phyloP scores from a whole-genome alignment of 1,140 invertebrate genomes.

The Wasmannia auropunctata region DNA sequence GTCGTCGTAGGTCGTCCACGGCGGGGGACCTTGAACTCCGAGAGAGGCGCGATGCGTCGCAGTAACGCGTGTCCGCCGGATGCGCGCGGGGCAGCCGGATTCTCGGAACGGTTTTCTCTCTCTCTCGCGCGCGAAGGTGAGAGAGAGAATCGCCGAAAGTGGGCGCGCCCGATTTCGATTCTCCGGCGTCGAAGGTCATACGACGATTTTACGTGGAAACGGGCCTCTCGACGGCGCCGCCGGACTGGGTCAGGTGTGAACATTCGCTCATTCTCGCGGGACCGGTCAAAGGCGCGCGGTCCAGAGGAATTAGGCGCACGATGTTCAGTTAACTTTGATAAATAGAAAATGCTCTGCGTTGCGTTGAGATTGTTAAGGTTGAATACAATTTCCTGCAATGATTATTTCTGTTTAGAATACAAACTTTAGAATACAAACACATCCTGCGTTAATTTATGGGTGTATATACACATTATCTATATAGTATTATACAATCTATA shows the following conservation, averaged over 20 bases:
- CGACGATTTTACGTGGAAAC: conserved; percentile 62
- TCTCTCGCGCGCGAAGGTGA: no score
- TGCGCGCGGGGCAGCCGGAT: conserved; percentile 31
- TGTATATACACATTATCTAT: neutral
- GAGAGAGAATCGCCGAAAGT: conserved; percentile 33
- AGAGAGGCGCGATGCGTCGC: conserved; percentile 5
- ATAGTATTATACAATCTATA: neutral
- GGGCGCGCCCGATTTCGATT: conserved; percentile 31
- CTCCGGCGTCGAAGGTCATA: conserved; percentile 54
- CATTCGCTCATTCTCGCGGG: conserved; percentile 12
- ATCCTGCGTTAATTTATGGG: neutral
- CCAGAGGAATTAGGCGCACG: neutral
- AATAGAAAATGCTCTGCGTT: neutral
- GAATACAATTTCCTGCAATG: neutral
- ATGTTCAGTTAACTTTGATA: neutral
- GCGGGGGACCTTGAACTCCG: conserved; percentile 37
- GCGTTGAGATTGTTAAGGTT: neutral
- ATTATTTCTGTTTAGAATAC: neutral
- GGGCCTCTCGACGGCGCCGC: conserved; percentile 2
- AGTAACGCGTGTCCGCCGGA: conserved; percentile 23
- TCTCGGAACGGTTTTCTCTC: conserved; percentile 48
- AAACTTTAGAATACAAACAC: neutral
- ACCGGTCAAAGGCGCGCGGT: neutral
- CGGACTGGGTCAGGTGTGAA: conserved; percentile 49
- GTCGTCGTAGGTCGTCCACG: conserved; percentile 12